Conservation (phyloP, 2,888 invertebrate species). For the Axea sp. region DNA sequence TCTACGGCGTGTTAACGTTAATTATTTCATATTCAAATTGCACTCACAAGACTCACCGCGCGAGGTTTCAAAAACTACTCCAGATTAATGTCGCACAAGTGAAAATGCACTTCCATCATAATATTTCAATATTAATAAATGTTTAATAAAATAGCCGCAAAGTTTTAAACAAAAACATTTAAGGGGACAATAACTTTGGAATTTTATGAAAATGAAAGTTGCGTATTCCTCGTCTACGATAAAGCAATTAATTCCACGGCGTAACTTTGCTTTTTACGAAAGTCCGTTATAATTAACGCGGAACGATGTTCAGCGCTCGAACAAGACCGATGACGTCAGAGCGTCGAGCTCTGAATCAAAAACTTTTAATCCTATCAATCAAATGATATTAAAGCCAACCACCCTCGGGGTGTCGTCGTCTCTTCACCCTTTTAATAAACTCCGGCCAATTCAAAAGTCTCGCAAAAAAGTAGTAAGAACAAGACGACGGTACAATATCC, state of each 20-base stretch:
- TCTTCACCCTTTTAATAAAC: conserved; percentile 76
- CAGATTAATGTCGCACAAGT: no score
- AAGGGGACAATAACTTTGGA: conserved; percentile 32
- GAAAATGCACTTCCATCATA: no score
- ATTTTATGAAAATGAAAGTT: conserved; percentile 56
- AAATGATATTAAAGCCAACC: conserved; percentile 69
- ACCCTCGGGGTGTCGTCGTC: conserved; percentile 56
- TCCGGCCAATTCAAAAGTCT: conserved; percentile 71
- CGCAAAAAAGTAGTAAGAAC: conserved; percentile 69
- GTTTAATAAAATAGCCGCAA: conserved; percentile 18
- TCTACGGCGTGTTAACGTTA: no score
- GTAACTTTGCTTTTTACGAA: conserved; percentile 62
- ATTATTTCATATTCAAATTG: no score
- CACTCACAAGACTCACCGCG: no score
- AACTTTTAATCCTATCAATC: conserved; percentile 75
- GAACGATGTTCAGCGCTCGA: conserved; percentile 60
- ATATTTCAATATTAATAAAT: no score
- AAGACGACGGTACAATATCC: conserved; percentile 52
- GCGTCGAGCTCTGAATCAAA: conserved; percentile 63
- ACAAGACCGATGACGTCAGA: conserved; percentile 58
- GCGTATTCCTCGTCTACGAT: conserved; percentile 39
- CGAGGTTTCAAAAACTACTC: no score
- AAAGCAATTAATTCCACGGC: conserved; percentile 57
- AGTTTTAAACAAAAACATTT: conserved; percentile 50
- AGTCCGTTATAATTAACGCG: conserved; percentile 63